Evolutionary conservation across 2,113 vertebrate genomes (phyloP), one percentile per base, ranked within the genome.

Genomic region (Cyprinodon variegatus): DNA sequence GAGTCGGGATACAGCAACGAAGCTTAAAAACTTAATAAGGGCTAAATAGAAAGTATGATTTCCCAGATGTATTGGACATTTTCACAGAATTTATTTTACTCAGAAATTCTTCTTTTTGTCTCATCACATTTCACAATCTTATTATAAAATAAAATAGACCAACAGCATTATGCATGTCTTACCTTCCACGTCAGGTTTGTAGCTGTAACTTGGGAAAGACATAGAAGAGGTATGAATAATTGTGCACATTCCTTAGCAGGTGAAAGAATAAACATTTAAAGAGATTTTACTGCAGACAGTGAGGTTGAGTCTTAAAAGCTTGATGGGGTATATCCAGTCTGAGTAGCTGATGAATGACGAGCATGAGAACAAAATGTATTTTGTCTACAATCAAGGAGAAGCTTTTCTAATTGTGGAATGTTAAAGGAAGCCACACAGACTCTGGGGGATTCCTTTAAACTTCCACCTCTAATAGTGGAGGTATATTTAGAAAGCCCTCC

Each of bases 311-410:
- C 46, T 29, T 65, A 4, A 77, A 59, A 75, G 40, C 43, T 11
- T 67, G 12, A 53, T 65, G 53, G 63, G 61, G 38, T 22, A 13
- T 61, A 59, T 12, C n/a, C 40, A 13, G 37, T 48, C 43, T 64
- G 76, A 74, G 37, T 46, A 61, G 50, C 36, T 76, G 76, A 74
- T 45, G 70, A 70, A 64, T 61, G 57, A 63, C 20, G 41, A 61
- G 66, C 60, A 61, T 60, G 76, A 71, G 14, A 82, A 74, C 72
- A 67, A 68, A 65, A 62, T 4, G 22, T 87, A 74, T 89, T 91
- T 81, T 87, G 85, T 82, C 85, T 86, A 29, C 65, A 86, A 89
- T 90, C 84, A 91, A 77, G 72, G 57, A 59, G 78, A 78, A 69
- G 62, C 60, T 0, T 1, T 14, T 65, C 84, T 91, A 88, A 91